A percentile compares a stretch with the other conserved stretches of the same genome.
Conservation (phyloP, 2,113 vertebrate species). For the Corythaixoides concolor region DNA sequence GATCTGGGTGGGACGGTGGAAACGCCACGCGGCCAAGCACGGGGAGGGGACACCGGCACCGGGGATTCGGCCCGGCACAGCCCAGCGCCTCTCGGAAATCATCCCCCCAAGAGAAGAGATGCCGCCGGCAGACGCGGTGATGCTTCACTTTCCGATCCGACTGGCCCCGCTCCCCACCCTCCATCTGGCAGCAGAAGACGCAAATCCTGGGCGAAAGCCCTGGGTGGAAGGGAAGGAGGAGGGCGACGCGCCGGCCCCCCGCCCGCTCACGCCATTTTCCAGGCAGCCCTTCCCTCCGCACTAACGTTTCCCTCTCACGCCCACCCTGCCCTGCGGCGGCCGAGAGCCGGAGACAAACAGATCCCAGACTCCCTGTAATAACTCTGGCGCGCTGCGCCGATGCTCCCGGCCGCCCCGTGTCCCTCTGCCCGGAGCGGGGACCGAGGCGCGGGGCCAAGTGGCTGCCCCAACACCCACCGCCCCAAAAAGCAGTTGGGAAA, state of each 20-base stretch:
- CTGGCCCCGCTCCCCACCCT: constrained; percentile 25
- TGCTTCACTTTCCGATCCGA: constrained; percentile 44
- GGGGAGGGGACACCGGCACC: not conserved
- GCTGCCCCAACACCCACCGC: not conserved
- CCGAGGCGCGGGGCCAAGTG: too few species aligned
- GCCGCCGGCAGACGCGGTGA: not conserved
- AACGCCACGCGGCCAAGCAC: not conserved
- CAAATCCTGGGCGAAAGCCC: constrained; percentile 18
- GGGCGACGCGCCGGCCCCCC: not conserved
- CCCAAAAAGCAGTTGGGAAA: not conserved
- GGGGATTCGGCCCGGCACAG: not conserved
- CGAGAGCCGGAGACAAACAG: not conserved
- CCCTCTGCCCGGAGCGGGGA: not conserved
- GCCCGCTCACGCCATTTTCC: not conserved
- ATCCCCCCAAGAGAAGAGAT: not conserved
- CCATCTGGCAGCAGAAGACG: constrained; percentile 32
- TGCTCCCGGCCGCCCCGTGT: accelerated
- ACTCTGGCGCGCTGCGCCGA: accelerated
- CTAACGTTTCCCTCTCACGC: not conserved
- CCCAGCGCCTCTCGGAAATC: not conserved
- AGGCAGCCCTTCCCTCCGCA: not conserved
- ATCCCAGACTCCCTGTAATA: not conserved
- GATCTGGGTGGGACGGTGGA: constrained; percentile 24
- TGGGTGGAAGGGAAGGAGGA: not conserved
- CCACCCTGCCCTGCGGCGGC: not conserved